Base-by-base conservation (phyloP, 2,888 invertebrate species). In the Drosophila phalerata region DNA sequence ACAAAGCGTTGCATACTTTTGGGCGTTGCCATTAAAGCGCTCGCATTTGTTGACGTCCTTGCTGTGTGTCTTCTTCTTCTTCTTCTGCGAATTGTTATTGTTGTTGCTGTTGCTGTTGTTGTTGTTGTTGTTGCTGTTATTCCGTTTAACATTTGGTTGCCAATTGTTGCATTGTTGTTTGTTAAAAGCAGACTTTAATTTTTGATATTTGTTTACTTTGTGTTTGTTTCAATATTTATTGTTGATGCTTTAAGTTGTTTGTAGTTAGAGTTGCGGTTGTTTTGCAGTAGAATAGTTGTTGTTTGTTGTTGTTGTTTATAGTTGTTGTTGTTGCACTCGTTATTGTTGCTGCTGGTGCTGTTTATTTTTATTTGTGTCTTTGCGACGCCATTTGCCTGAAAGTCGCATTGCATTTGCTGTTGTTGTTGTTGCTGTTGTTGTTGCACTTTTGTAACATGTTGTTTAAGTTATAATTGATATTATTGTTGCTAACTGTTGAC, bases 1-100 rank as follows among this genome's bases (percentile, higher is more conserved):
- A 63, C 51, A 70, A 77, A 74, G 56, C 77, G 70, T 79, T 79
- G 77, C 77, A 74, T 77, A 79, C 70, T 79, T 61, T 70, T 75
- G 71, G 79, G 77, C 77, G 77, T 75, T 79, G 77, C 79, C 79
- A 77, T 76, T 65, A 78, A 77, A 60, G 43, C 51, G 55, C 15
- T 55, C 56, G 51, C 69, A 49, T 56, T 62, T 55, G 32, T 42
- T 47, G 25, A 58, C 19, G 40, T 42, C 5, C 6, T 56, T 34
- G 11, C 28, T 42, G 19, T 45, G 55, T 15, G 53, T 5, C 56
- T 43, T 30, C 28, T 49, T 55, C 28, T 58, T 5, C 56, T 32
- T 42, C 22, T 13, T 51, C 22, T 42, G 40, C 15, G 55, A 5
- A 10, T 40, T 49, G 34, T 32, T 53, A 13, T 37, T 61, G 51